Conservation (phyloP, 2,113 vertebrate genomes). For the Osmerus mordax region DNA sequence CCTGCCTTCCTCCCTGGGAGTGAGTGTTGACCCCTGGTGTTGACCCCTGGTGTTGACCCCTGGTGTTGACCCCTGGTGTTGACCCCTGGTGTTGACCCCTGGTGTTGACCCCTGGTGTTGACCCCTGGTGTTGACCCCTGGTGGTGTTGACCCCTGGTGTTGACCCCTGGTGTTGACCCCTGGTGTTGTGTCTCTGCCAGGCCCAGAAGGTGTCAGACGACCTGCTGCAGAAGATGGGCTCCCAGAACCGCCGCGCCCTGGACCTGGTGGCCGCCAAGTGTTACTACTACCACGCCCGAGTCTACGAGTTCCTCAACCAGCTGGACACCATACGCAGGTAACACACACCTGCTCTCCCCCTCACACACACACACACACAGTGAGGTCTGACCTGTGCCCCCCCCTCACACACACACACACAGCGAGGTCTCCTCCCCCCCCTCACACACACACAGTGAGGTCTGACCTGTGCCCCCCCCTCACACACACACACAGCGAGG, state of each 20-base stretch:
- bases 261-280: constrained; percentile 96
- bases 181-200: constrained; percentile 60
- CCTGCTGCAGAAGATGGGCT: constrained; percentile 91
- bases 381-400: too few species aligned
- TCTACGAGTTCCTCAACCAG: constrained; percentile 92
- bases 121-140: not conserved
- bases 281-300: constrained; percentile 94
- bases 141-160: not conserved
- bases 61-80: not conserved
- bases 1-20: constrained; percentile 62
- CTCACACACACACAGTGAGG: too few species aligned
- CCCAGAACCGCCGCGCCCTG: constrained; percentile 92
- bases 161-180: not conserved
- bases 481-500: too few species aligned
- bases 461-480: too few species aligned
- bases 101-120: not conserved
- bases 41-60: too few species aligned
- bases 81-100: too few species aligned
- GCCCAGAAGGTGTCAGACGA: constrained; percentile 94
- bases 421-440: too few species aligned
- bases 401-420: too few species aligned
- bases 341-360: not conserved
- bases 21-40: not conserved
- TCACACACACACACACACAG: too few species aligned
- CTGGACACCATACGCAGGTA: constrained; percentile 91